Conservation (phyloP, 92 coral and sea anemone genomes). For the Porites rus region DNA sequence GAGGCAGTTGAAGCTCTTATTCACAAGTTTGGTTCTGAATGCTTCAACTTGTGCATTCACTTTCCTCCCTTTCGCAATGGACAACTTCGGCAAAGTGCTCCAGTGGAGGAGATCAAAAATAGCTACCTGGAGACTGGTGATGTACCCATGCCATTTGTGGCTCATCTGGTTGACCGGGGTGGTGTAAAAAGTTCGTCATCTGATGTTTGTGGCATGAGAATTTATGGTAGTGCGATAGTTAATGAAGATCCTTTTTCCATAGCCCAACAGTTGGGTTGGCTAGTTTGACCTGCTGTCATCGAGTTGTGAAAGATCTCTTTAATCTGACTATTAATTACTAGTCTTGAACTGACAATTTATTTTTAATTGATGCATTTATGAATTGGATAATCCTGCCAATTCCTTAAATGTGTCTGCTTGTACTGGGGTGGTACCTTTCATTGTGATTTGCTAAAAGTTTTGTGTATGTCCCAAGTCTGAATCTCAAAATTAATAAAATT, state of each 20-base stretch:
- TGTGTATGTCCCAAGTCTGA: no score
- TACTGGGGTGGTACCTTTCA: no score
- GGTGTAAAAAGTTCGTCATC: conserved; percentile 70
- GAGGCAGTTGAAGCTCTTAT: conserved; percentile 70
- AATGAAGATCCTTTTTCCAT: conserved; percentile 79
- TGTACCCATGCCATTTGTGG: conserved; percentile 73
- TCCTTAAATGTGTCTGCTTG: no score
- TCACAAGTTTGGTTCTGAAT: conserved; percentile 59
- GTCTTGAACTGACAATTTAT: no score
- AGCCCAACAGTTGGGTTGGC: conserved; percentile 66
- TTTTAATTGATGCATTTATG: no score
- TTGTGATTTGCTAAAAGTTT: no score
- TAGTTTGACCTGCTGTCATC: background rate
- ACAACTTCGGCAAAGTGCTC: conserved; percentile 37
- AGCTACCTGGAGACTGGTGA: conserved; percentile 35
- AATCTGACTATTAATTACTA: background rate
- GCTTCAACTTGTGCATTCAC: conserved; percentile 75
- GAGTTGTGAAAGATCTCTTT: background rate
- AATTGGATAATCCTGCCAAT: no score
- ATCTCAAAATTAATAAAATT: no score
- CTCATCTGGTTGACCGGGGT: conserved; percentile 79
- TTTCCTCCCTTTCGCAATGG: conserved; percentile 80
- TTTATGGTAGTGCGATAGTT: conserved; percentile 82
- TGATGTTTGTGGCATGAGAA: conserved; percentile 86
- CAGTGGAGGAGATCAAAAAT: conserved; percentile 39